Evolutionary conservation across 2,797 vertebrate species (phyloP), one percentile per base, ranked within the genome.

Genomic region (Rachycentron canadum): DNA sequence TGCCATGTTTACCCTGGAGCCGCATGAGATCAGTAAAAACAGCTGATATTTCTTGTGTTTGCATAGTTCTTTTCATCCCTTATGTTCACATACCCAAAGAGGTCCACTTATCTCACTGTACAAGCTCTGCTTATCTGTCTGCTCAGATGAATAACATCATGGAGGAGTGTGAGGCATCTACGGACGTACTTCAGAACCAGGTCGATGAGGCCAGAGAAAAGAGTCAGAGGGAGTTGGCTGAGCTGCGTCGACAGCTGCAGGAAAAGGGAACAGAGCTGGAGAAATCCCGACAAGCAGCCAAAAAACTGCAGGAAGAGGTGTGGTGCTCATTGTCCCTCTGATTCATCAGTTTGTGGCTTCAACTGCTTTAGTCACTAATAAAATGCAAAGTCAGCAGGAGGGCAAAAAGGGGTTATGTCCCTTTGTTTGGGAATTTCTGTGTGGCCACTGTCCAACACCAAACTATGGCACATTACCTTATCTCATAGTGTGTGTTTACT

Each of bases 301-400:
- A 93, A 84, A 97, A 95, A 49, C 94, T 97, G 73, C 96, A 98
- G 90, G 97, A 98, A 84, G 96, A 99, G 97, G 98, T 99, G 95
- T 91, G 70, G 76, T 56, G 0, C 76, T 52, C 50, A 21, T 73
- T 58, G 70, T 88, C 69, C 55, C 34, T 53, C 71, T 77, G 78
- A 83, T 65, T 90, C 81, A 83, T 52, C 47, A 34, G 21, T 49
- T 43, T 52, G 66, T 55, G 45, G 11, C 7, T 61, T 74, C 61
- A 74, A 50, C 17, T 56, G 40, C 55, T 69, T 52, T 41, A 69
- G 60, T 75, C 57, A 63, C 16, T 11, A 40, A 66, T 19, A 50
- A 76, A 65, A 65, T 7, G 14, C 34, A 32, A 68, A 30, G 17
- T 72, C 13, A 16, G 10, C 25, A 21, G 10, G 2, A 19, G 23